These are phyloP conservation scores for Trididemnum nubilum DNA, from an alignment of 23 tunicate genomes.

Conservation along the genomic window DNA sequence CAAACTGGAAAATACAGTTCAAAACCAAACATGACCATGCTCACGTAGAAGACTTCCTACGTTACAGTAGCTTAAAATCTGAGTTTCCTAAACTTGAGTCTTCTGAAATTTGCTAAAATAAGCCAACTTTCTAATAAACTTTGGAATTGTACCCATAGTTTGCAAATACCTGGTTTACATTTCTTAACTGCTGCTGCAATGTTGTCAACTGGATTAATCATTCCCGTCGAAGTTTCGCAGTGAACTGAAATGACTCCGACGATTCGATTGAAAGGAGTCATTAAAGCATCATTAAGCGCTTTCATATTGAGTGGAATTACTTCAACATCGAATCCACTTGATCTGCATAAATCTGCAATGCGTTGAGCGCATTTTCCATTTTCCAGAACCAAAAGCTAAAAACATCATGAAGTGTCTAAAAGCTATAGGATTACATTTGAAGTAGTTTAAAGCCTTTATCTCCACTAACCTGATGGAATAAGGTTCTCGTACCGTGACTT, in stretches of 20 bases:
- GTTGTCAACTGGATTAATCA: constrained; percentile 57
- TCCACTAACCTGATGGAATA: no score
- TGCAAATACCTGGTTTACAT: constrained; percentile 27
- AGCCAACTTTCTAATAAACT: no score
- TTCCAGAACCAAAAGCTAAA: constrained; percentile 56
- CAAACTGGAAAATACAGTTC: no score
- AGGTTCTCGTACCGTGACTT: no score
- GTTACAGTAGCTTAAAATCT: no score
- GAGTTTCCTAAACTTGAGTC: no score
- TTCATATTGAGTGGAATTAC: constrained; percentile 27
- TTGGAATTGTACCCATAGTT: no score
- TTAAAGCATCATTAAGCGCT: not conserved
- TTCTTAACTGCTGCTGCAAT: constrained; percentile 43
- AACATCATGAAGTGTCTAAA: not conserved
- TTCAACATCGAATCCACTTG: constrained; percentile 12
- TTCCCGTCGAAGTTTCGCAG: constrained; percentile 75
- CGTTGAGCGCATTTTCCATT: constrained; percentile 62
- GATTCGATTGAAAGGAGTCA: constrained; percentile 10
- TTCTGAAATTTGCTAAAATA: no score
- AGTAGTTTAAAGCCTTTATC: no score
- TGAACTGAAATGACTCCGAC: constrained; percentile 46
- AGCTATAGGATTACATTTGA: no score
- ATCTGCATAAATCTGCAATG: constrained; percentile 31
- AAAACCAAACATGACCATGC: no score
- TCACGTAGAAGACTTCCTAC: no score